phyloP scores from a whole-genome alignment of 2,797 vertebrate genomes.

The Myotis daubentonii region DNA sequence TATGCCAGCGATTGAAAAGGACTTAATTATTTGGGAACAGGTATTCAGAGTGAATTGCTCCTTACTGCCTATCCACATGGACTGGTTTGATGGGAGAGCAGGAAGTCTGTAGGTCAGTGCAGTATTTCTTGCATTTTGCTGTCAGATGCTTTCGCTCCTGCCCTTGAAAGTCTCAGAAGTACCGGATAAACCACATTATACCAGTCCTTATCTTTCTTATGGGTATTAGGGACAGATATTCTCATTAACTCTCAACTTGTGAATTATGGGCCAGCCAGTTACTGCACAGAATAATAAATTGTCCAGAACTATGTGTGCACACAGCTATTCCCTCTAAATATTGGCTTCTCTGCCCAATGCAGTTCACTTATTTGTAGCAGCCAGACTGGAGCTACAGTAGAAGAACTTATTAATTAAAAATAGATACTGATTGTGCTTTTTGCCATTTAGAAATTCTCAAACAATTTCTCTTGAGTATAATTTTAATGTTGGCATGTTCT shows the following conservation, averaged over 20 bases:
- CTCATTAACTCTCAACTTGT: constrained; percentile 84
- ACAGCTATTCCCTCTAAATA: constrained; percentile 68
- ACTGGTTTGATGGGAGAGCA: constrained; percentile 84
- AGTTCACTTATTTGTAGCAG: constrained; percentile 53
- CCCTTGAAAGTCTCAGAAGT: constrained; percentile 83
- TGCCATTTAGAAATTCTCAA: constrained; percentile 50
- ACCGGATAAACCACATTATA: constrained; percentile 82
- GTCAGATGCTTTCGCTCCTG: constrained; percentile 83
- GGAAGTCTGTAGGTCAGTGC: constrained; percentile 83
- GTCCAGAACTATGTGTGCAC: constrained; percentile 70
- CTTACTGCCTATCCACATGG: constrained; percentile 84
- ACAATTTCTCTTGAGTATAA: constrained; percentile 41
- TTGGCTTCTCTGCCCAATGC: constrained; percentile 61
- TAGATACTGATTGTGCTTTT: constrained; percentile 33
- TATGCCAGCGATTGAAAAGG: constrained; percentile 90
- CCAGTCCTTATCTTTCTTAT: constrained; percentile 85
- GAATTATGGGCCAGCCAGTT: constrained; percentile 84
- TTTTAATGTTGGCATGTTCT: constrained; percentile 40
- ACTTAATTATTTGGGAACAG: constrained; percentile 87
- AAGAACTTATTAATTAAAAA: constrained; percentile 54
- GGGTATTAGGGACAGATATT: constrained; percentile 85
- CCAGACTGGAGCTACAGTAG: neutral
- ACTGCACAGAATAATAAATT: constrained; percentile 84
- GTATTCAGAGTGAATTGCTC: constrained; percentile 85
- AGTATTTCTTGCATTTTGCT: constrained; percentile 86